Conservation (phyloP, 1,140 invertebrate genomes). For the Musca domestica region DNA sequence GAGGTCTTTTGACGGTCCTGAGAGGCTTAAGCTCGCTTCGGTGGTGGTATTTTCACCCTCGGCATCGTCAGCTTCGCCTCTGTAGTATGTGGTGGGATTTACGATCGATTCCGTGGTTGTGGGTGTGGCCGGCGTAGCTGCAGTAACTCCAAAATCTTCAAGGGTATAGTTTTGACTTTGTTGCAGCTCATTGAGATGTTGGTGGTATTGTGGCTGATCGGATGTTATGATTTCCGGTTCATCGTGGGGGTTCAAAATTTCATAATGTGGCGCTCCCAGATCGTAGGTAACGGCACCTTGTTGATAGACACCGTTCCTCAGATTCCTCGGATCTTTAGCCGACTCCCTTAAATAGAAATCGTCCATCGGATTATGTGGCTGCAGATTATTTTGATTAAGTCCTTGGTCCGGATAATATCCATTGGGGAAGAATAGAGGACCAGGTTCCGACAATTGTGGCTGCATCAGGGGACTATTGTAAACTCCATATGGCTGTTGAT, state of each 20-base stretch:
- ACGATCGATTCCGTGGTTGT: not conserved
- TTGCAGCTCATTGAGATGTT: not conserved
- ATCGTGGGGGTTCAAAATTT: conserved; percentile 45
- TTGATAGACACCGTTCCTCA: conserved; percentile 42
- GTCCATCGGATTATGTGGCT: not conserved
- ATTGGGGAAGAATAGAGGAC: no score
- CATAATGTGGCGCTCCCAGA: conserved; percentile 42
- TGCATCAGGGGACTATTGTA: not conserved
- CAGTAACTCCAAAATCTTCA: conserved; percentile 4
- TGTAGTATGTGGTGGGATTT: not conserved
- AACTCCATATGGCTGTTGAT: no score
- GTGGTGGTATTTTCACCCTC: not conserved
- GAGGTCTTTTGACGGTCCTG: not conserved
- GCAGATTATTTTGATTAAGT: not conserved
- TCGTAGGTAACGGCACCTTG: conserved; percentile 44
- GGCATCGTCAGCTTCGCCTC: no score
- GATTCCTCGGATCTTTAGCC: conserved; percentile 21
- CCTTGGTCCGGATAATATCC: no score
- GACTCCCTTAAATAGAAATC: not conserved
- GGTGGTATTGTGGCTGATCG: conserved; percentile 44
- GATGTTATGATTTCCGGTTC: conserved; percentile 44
- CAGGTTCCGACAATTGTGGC: not conserved
- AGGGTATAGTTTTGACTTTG: not conserved
- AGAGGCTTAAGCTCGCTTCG: no score
- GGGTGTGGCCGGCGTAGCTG: not conserved